Percentiles rank a stretch among this genome's conserved stretches.
Conservation (phyloP, 2,113 vertebrate species). For the Platichthys flesus region DNA sequence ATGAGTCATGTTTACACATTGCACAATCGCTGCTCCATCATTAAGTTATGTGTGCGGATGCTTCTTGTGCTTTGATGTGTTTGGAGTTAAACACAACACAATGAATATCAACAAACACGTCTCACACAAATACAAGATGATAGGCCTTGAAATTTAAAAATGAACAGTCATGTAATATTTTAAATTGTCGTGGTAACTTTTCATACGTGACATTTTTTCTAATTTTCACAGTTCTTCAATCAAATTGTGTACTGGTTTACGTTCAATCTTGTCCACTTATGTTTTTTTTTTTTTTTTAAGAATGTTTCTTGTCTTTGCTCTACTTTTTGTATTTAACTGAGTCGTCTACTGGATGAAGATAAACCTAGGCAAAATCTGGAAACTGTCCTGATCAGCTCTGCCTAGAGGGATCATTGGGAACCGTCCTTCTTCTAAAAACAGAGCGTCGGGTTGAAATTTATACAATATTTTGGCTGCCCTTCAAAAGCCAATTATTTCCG, state of each 20-base stretch:
- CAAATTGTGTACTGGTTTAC: too few species aligned
- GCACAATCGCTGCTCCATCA: slow-evolving; percentile 12
- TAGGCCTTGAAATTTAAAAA: not conserved
- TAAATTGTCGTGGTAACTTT: not conserved
- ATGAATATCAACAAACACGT: not conserved
- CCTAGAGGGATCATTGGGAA: not conserved
- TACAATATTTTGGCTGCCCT: slow-evolving; percentile 37
- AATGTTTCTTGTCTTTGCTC: not conserved
- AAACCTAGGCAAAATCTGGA: not conserved
- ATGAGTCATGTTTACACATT: slow-evolving; percentile 21
- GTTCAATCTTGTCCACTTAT: too few species aligned
- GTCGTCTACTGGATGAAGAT: not conserved
- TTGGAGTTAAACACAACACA: not conserved
- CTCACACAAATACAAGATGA: too few species aligned
- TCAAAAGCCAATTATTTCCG: slow-evolving; percentile 62
- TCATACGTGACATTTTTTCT: too few species aligned
- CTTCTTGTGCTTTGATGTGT: not conserved
- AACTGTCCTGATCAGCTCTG: slow-evolving; percentile 10
- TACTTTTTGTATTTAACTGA: not conserved
- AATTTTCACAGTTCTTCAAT: too few species aligned
- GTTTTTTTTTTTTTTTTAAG: not conserved
- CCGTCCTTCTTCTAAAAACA: slow-evolving; percentile 17
- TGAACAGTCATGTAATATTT: not conserved
- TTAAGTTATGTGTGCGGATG: not conserved
- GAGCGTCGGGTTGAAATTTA: slow-evolving; percentile 41